phyloP scores from a whole-genome alignment of 2,888 invertebrate species.

The Eupeodes latifasciatus region DNA sequence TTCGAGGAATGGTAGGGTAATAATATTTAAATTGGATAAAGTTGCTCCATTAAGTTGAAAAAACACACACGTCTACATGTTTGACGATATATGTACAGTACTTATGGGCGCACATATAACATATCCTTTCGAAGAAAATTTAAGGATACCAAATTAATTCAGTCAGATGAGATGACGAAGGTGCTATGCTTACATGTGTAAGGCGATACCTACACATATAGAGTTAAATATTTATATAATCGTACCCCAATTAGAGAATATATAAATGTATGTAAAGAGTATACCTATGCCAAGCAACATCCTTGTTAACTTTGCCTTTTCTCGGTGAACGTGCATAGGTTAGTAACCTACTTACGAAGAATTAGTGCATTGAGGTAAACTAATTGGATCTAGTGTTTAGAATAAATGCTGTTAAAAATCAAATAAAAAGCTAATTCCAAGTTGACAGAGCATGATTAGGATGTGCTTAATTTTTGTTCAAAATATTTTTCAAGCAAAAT shows the following conservation, averaged over 20 bases:
- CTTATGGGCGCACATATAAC: neutral
- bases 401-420: conserved; percentile 23
- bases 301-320: neutral
- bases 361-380: conserved; percentile 51
- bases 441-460: neutral
- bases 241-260: conserved; percentile 35
- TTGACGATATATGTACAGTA: neutral
- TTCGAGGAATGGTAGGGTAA: conserved; percentile 70
- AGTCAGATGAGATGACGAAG: conserved; percentile 38
- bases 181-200: conserved; percentile 20
- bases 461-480: neutral
- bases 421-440: neutral
- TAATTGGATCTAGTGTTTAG: conserved; percentile 69
- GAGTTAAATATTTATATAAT: conserved; percentile 27
- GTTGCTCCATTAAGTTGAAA: conserved; percentile 63
- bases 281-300: neutral
- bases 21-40: conserved; percentile 74
- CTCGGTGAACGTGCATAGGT: conserved; percentile 10
- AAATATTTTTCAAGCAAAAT: neutral
- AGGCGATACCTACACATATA: neutral
- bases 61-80: neutral
- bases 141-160: conserved; percentile 46
- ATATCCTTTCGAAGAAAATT: neutral
- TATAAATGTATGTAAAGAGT: neutral
- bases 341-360: conserved; percentile 63